Percentiles rank a stretch among this genome's conserved stretches.
phyloP scores from a whole-genome alignment of 1,140 invertebrate species.

The Melipona quadrifasciata region DNA sequence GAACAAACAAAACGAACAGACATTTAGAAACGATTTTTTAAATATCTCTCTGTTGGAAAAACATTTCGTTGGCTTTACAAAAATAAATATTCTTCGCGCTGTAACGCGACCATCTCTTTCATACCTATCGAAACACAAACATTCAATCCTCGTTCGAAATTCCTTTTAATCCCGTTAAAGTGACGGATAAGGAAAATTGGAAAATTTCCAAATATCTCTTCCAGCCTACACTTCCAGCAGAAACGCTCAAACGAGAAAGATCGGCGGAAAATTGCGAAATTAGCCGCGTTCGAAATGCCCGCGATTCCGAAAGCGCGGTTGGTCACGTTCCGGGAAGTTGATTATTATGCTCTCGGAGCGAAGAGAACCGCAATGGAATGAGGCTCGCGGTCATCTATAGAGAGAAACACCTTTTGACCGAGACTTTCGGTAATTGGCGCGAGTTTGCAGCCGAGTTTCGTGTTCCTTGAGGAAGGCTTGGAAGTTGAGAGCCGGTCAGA shows the following conservation, averaged over 20 bases:
- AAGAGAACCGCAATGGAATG: constrained; percentile 31
- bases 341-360: constrained; percentile 33
- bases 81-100: too few relatives aligned
- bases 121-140: neutral
- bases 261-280: neutral
- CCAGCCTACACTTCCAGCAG: neutral
- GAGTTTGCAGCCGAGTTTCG: constrained; percentile 46
- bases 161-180: neutral
- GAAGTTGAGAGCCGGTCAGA: constrained; percentile 27
- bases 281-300: constrained; percentile 32
- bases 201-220: neutral
- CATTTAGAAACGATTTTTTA: neutral
- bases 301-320: neutral
- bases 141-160: neutral
- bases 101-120: neutral
- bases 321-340: constrained; percentile 10
- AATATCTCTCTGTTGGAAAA: too few relatives aligned
- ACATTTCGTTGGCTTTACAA: too few relatives aligned
- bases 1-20: too few relatives aligned
- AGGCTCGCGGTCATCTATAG: constrained; percentile 39
- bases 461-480: constrained; percentile 35
- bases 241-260: too few relatives aligned
- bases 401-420: constrained; percentile 50
- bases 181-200: neutral
- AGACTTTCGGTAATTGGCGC: constrained; percentile 51